Conservation (phyloP, 2,797 vertebrate species). For the Gila robusta region DNA sequence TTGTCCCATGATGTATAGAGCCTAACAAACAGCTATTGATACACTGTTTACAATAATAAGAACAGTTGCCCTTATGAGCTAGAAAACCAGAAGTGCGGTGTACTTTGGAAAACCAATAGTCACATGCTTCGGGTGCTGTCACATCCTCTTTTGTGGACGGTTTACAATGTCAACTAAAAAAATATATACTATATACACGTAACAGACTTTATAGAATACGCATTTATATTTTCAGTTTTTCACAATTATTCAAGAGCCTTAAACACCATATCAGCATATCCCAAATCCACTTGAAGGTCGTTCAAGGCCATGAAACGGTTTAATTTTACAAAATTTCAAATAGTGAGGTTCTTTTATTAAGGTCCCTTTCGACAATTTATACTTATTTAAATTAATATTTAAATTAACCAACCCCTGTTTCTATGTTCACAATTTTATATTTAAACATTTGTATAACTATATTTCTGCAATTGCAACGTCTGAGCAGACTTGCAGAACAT, state of each 20-base stretch:
- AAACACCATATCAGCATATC: background rate
- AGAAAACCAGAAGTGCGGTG: conserved; percentile 45
- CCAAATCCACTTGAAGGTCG: conserved; percentile 15
- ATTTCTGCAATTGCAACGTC: background rate
- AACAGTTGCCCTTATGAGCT: background rate
- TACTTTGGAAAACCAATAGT: conserved; percentile 29
- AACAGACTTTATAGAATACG: background rate
- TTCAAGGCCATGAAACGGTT: background rate
- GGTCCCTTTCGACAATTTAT: background rate
- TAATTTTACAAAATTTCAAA: background rate
- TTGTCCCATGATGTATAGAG: background rate
- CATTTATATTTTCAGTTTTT: background rate
- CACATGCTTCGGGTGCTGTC: conserved; percentile 37
- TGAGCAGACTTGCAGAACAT: background rate
- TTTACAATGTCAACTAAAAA: background rate
- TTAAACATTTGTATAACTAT: background rate
- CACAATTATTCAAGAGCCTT: background rate
- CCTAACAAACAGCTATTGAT: conserved; percentile 9
- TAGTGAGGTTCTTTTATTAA: fast-evolving
- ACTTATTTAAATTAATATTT: background rate
- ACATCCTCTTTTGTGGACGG: conserved; percentile 7
- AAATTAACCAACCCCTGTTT: background rate
- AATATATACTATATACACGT: background rate
- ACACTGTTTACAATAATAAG: conserved; percentile 20
- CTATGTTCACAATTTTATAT: background rate